A percentile compares a stretch with the other conserved stretches of the same genome.
phyloP scores from a whole-genome alignment of 2,888 invertebrate genomes.

The Romanomermis culicivorax region DNA sequence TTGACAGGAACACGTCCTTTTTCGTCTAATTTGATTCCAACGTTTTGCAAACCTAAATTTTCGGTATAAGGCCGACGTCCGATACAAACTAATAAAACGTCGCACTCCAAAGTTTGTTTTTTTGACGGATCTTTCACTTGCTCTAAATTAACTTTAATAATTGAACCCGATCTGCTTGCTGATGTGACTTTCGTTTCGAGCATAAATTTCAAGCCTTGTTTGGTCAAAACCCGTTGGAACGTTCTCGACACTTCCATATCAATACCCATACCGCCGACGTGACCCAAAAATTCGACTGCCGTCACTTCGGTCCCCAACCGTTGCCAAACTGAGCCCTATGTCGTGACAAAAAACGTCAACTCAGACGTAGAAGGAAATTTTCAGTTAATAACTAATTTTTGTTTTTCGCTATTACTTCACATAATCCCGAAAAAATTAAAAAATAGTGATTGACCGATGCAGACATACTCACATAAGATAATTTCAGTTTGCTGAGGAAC shows the following conservation, averaged over 20 bases:
- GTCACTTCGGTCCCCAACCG: conserved; percentile 82
- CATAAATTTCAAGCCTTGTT: conserved; percentile 75
- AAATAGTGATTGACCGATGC: no score
- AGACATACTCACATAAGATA: no score
- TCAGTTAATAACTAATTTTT: no score
- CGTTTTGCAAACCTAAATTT: conserved; percentile 68
- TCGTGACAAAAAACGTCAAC: no score
- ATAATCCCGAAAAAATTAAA: no score
- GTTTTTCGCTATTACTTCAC: no score
- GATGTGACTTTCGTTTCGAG: conserved; percentile 70
- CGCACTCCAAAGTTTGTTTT: conserved; percentile 41
- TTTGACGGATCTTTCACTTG: conserved; percentile 36
- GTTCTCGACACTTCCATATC: conserved; percentile 80
- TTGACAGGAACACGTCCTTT: conserved; percentile 87
- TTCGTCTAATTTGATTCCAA: conserved; percentile 78
- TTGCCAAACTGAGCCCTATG: conserved; percentile 76
- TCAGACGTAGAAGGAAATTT: no score
- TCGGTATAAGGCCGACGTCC: conserved; percentile 82
- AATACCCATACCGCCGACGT: conserved; percentile 84
- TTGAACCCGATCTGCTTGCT: conserved; percentile 25
- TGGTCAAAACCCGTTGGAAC: conserved; percentile 67
- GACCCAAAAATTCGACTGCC: conserved; percentile 71
- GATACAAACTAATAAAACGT: conserved; percentile 76
- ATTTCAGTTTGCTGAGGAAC: no score
- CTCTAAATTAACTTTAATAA: conserved; percentile 31